A percentile compares a stretch with the other conserved stretches of the same genome.
Evolutionary conservation across 2,113 vertebrate species (phyloP).

Genomic region (Ophthalmolycus amberensis): DNA sequence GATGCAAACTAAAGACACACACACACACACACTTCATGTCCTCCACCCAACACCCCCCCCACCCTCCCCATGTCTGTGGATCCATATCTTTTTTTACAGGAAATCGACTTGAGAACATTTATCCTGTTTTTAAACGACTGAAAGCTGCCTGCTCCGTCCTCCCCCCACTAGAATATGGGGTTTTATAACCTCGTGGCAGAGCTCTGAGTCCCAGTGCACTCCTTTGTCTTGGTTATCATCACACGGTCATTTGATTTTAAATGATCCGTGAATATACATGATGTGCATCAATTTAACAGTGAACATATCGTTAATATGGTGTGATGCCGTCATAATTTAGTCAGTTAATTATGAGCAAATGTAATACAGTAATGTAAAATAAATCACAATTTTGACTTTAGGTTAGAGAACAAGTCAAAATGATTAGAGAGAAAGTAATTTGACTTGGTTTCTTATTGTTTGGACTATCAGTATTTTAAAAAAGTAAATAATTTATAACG

Average conservation of each 20-base stretch:
- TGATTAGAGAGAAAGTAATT: background rate
- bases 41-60: slow-evolving; percentile 12
- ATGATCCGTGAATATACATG: background rate
- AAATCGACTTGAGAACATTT: slow-evolving; percentile 44
- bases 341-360: background rate
- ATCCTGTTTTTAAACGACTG: slow-evolving; percentile 21
- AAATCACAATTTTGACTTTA: background rate
- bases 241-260: background rate
- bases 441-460: background rate
- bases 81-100: slow-evolving; percentile 51
- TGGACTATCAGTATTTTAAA: background rate
- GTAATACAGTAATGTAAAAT: background rate
- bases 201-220: background rate
- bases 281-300: background rate
- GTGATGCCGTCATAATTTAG: background rate
- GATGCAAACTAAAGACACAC: slow-evolving; percentile 49
- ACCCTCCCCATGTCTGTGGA: slow-evolving; percentile 29
- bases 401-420: background rate
- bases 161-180: background rate
- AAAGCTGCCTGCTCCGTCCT: background rate
- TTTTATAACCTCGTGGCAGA: background rate
- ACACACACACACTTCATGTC: slow-evolving; percentile 21
- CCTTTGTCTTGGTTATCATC: background rate
- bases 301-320: background rate
- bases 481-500: too few species aligned